Evolutionary conservation across 2,888 invertebrate genomes (phyloP).

Genomic region (Netelia inedita): DNA sequence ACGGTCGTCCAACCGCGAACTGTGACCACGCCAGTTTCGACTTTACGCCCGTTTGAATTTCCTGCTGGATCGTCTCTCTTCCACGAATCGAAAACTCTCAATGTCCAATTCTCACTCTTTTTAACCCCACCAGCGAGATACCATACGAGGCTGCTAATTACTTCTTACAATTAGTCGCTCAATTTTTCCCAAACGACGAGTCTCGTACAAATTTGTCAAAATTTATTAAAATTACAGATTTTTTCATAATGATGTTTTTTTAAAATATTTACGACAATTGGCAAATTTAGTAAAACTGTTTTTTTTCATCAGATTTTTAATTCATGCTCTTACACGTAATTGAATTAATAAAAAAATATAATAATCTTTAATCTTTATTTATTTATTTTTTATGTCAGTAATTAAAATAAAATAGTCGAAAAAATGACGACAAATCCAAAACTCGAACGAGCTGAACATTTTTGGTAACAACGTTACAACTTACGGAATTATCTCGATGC

Average conservation of each 20-base stretch:
- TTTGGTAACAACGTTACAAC: neutral
- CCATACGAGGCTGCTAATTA: constrained; percentile 19
- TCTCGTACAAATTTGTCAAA: neutral
- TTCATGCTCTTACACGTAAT: neutral
- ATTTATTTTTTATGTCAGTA: neutral
- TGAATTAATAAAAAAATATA: neutral
- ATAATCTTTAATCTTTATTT: neutral
- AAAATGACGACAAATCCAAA: neutral
- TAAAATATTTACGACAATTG: no score
- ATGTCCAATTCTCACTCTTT: constrained; percentile 13
- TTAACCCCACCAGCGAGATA: constrained; percentile 34
- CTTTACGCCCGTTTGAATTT: constrained; percentile 39
- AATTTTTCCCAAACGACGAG: constrained; percentile 7
- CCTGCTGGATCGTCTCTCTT: constrained; percentile 13
- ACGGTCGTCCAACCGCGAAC: constrained; percentile 25
- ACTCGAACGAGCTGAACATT: neutral
- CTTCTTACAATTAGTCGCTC: neutral
- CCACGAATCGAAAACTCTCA: constrained; percentile 40
- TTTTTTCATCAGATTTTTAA: neutral
- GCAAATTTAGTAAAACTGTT: neutral
- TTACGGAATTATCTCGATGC: no score
- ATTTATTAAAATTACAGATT: no score
- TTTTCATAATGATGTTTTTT: no score
- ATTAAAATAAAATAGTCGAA: no score
- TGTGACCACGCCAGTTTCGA: neutral